Percentiles rank a stretch among this genome's conserved stretches.
phyloP scores from a whole-genome alignment of 2,888 invertebrate species.

The Elgonia sp. region DNA sequence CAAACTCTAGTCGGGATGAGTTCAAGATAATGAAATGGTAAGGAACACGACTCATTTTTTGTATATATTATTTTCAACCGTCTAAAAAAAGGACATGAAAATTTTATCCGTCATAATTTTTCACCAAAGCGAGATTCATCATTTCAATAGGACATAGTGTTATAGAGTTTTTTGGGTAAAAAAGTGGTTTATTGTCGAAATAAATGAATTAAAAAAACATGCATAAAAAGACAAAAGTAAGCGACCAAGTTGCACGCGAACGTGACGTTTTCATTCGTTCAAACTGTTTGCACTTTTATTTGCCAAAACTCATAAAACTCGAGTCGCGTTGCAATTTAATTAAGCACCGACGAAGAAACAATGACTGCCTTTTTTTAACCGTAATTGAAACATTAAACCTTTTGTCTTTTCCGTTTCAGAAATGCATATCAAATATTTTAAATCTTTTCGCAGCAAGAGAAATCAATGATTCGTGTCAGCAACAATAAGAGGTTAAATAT shows the following conservation, averaged over 20 bases:
- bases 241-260: neutral
- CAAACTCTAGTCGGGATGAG: neutral
- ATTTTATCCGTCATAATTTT: too few relatives aligned
- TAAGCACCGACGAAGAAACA: constrained; percentile 23
- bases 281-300: constrained; percentile 25
- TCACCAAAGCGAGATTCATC: too few relatives aligned
- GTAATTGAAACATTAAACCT: constrained; percentile 35
- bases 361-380: constrained; percentile 40
- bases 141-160: too few relatives aligned
- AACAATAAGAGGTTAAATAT: neutral
- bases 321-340: constrained; percentile 36
- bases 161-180: too few relatives aligned
- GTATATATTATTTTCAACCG: too few relatives aligned
- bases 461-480: neutral
- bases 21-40: too few relatives aligned
- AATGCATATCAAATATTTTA: constrained; percentile 5
- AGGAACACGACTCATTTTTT: too few relatives aligned
- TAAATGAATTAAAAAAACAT: too few relatives aligned
- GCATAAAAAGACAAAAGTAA: neutral
- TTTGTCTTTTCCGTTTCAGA: constrained; percentile 5
- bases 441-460: neutral
- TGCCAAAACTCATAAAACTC: constrained; percentile 26
- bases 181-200: neutral
- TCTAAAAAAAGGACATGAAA: too few relatives aligned
- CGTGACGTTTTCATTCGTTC: neutral